A percentile compares a stretch with the other conserved stretches of the same genome.
Conservation (phyloP, 1,140 invertebrate genomes). For the Andrena cerasifolii region DNA sequence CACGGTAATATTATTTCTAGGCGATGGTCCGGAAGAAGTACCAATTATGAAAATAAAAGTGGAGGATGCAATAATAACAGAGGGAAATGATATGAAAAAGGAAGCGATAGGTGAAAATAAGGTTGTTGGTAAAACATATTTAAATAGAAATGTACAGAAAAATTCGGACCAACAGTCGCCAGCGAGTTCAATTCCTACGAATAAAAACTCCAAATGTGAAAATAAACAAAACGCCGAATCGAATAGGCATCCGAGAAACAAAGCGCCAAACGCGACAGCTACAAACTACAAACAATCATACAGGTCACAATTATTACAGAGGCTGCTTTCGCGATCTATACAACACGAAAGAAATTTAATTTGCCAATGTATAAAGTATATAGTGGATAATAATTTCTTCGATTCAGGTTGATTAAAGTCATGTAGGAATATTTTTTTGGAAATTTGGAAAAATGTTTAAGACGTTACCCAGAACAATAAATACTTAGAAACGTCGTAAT, state of each 20-base stretch:
- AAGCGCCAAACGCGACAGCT: slow-evolving; percentile 1
- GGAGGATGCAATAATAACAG: slow-evolving; percentile 13
- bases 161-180: neutral
- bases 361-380: slow-evolving; percentile 88
- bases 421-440: neutral
- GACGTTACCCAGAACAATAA: too few relatives aligned
- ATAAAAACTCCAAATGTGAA: slow-evolving; percentile 17
- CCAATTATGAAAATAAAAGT: slow-evolving; percentile 72
- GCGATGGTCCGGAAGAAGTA: slow-evolving; percentile 74
- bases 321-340: slow-evolving; percentile 74
- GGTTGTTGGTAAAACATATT: neutral
- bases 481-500: neutral
- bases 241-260: slow-evolving; percentile 1
- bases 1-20: slow-evolving; percentile 61
- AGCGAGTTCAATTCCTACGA: neutral
- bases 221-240: slow-evolving; percentile 17
- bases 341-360: slow-evolving; percentile 89
- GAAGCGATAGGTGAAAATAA: neutral
- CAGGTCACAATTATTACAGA: slow-evolving; percentile 71
- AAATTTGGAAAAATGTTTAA: too few relatives aligned
- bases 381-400: slow-evolving; percentile 89
- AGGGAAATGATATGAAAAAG: neutral
- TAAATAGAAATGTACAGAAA: neutral
- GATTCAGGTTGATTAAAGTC: slow-evolving; percentile 59
- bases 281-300: slow-evolving; percentile 37